A percentile compares a stretch with the other conserved stretches of the same genome.
These are phyloP conservation scores for Heliconius hermathena DNA, from an alignment of 1,140 invertebrate genomes.

Conservation along the genomic window DNA sequence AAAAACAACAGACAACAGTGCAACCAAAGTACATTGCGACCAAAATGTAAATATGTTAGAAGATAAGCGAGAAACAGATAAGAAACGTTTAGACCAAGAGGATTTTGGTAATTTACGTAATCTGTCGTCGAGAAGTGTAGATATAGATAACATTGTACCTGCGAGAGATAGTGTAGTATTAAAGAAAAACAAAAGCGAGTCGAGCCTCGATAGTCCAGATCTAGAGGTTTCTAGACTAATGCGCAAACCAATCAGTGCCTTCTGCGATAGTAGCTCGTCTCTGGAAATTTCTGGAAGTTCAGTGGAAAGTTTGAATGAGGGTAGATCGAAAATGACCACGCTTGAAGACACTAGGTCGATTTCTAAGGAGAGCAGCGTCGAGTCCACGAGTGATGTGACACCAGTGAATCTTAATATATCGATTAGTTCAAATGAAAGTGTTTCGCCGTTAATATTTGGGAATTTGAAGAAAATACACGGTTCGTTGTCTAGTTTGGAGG, in stretches of 20 bases:
- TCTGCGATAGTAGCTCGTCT: slow-evolving; percentile 77
- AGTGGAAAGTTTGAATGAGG: slow-evolving; percentile 72
- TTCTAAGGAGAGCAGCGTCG: slow-evolving; percentile 70
- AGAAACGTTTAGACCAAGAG: slow-evolving; percentile 60
- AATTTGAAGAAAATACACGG: slow-evolving; percentile 74
- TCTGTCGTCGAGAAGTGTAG: slow-evolving; percentile 52
- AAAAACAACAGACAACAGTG: slow-evolving; percentile 51
- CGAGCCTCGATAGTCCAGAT: slow-evolving; percentile 79
- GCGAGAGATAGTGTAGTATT: slow-evolving; percentile 68
- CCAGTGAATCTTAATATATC: slow-evolving; percentile 75
- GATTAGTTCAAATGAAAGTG: slow-evolving; percentile 78
- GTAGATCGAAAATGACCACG: slow-evolving; percentile 45
- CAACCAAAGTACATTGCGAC: slow-evolving; percentile 63
- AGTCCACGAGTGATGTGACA: slow-evolving; percentile 69
- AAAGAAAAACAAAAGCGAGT: slow-evolving; percentile 80
- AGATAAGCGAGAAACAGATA: slow-evolving; percentile 48
- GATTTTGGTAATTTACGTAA: slow-evolving; percentile 51
- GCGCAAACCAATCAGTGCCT: slow-evolving; percentile 64
- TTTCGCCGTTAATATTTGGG: slow-evolving; percentile 77
- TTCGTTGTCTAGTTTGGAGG: slow-evolving; percentile 78
- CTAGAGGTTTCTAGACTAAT: slow-evolving; percentile 79
- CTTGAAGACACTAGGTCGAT: slow-evolving; percentile 48
- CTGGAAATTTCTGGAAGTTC: slow-evolving; percentile 79
- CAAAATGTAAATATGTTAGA: slow-evolving; percentile 58
- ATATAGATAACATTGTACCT: slow-evolving; percentile 62